These are phyloP conservation scores for Protomyctophum bolini DNA, from an alignment of 2,113 vertebrate species.

Conservation along the genomic window DNA sequence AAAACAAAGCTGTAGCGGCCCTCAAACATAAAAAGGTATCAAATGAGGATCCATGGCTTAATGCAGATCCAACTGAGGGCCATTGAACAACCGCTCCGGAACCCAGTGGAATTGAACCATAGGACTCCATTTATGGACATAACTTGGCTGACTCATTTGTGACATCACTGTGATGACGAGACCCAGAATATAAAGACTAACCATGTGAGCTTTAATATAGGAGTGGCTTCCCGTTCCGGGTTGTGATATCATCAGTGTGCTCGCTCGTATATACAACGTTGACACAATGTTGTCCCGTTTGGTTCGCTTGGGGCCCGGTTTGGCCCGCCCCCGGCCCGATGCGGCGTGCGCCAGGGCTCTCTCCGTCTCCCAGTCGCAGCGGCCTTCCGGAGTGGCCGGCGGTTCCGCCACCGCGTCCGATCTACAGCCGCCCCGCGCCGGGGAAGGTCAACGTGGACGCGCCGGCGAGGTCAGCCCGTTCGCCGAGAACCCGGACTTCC, in stretches of 20 bases:
- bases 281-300: slow-evolving; percentile 70
- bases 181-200: too few relatives aligned
- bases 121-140: too few relatives aligned
- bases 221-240: slow-evolving; percentile 53
- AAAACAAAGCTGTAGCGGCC: too few relatives aligned
- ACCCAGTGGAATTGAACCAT: too few relatives aligned
- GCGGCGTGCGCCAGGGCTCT: slow-evolving; percentile 35
- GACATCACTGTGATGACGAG: too few relatives aligned
- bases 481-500: slow-evolving; percentile 87
- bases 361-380: slow-evolving; percentile 70
- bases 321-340: slow-evolving; percentile 43
- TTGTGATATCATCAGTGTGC: not conserved
- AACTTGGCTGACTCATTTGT: too few relatives aligned
- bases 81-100: too few relatives aligned
- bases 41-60: too few relatives aligned
- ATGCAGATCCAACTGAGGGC: too few relatives aligned
- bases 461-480: slow-evolving; percentile 77
- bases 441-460: slow-evolving; percentile 53
- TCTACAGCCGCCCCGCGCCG: slow-evolving; percentile 31
- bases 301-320: slow-evolving; percentile 48
- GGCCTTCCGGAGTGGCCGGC: slow-evolving; percentile 36
- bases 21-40: too few relatives aligned
- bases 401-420: slow-evolving; percentile 62
- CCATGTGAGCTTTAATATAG: not conserved
- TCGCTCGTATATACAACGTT: not conserved